Conservation (phyloP, 1,140 invertebrate species). For the Drosophila arawakana region DNA sequence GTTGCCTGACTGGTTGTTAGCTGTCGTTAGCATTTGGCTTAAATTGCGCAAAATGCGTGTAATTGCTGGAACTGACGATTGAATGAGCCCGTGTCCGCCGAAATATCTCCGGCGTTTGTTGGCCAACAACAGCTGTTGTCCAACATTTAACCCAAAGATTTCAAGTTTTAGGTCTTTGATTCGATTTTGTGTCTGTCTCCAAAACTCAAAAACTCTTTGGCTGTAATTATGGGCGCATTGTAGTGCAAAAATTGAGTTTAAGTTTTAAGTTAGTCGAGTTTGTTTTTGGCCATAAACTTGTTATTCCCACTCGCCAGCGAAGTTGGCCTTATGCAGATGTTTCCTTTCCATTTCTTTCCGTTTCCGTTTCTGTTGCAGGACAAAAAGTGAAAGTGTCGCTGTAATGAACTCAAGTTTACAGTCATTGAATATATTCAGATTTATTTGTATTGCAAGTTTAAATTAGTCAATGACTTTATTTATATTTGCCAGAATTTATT, state of each 20-base stretch:
- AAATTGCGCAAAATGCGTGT: slow-evolving; percentile 84
- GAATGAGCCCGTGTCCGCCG: slow-evolving; percentile 74
- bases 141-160: slow-evolving; percentile 57
- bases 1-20: slow-evolving; percentile 60
- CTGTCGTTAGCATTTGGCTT: slow-evolving; percentile 84
- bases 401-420: background rate
- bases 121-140: slow-evolving; percentile 21
- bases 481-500: background rate
- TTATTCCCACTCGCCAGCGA: background rate
- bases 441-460: background rate
- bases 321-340: background rate
- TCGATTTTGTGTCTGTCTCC: slow-evolving; percentile 39
- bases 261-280: slow-evolving; percentile 60
- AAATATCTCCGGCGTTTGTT: slow-evolving; percentile 11
- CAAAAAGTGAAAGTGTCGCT: slow-evolving; percentile 41
- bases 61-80: slow-evolving; percentile 83
- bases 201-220: slow-evolving; percentile 17
- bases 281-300: slow-evolving; percentile 71
- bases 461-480: no score
- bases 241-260: slow-evolving; percentile 79
- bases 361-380: slow-evolving; percentile 27
- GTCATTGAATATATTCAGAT: background rate
- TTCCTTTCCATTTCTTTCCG: slow-evolving; percentile 3
- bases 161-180: slow-evolving; percentile 77
- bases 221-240: slow-evolving; percentile 78